A percentile compares a stretch with the other conserved stretches of the same genome.
phyloP scores from a whole-genome alignment of 2,888 invertebrate genomes.

The Idaea aversata region DNA sequence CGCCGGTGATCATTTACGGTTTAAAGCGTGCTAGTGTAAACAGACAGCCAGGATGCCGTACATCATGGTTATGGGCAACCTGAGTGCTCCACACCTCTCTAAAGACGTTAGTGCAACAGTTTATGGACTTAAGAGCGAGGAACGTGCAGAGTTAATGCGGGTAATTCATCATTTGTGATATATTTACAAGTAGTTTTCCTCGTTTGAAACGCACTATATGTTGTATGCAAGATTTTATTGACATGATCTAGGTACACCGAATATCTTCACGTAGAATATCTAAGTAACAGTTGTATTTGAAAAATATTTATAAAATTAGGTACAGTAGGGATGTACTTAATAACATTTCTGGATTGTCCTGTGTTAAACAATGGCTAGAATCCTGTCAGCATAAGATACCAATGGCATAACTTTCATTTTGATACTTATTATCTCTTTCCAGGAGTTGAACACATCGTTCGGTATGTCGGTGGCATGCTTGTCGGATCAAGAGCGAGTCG shows the following conservation, averaged over 20 bases:
- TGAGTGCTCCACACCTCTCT: conserved; percentile 66
- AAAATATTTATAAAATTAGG: background rate
- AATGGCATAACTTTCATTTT: no score
- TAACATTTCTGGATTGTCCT: no score
- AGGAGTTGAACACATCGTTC: conserved; percentile 70
- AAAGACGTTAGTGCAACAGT: conserved; percentile 74
- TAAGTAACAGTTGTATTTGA: background rate
- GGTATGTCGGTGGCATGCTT: conserved; percentile 53
- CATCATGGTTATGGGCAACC: conserved; percentile 75
- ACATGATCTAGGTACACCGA: no score
- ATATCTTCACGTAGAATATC: background rate
- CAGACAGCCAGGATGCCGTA: conserved; percentile 61
- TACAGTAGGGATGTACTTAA: background rate
- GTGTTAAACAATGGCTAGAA: no score
- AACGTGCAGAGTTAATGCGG: conserved; percentile 56
- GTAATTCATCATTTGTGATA: conserved; percentile 29
- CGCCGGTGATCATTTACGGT: conserved; percentile 41
- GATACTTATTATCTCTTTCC: conserved; percentile 27
- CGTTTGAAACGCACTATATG: background rate
- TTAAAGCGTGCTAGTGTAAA: conserved; percentile 37
- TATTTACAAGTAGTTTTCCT: background rate
- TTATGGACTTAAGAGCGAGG: conserved; percentile 72
- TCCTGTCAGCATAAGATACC: no score
- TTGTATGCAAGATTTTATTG: background rate
- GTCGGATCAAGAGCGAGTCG: conserved; percentile 60